Percentiles rank a stretch among this genome's conserved stretches.
These are phyloP conservation scores for Uropetala carovei DNA, from an alignment of 2,888 invertebrate genomes.

Conservation along the genomic window DNA sequence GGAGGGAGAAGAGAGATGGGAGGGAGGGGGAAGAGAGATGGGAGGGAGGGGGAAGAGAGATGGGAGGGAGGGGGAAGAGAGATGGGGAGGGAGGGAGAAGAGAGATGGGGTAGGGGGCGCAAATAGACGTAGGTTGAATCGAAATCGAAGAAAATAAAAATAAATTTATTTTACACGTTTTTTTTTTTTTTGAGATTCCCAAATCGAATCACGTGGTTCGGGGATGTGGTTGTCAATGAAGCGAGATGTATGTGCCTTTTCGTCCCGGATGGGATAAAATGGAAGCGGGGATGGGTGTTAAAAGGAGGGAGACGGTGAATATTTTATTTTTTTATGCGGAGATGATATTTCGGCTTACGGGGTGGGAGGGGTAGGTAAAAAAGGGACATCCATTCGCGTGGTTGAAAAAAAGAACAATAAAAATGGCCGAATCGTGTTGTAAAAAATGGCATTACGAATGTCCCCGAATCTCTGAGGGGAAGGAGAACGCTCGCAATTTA, in stretches of 20 bases:
- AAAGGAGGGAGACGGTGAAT: not conserved
- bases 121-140: not conserved
- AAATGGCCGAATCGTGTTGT: too few species aligned
- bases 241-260: conserved; percentile 35
- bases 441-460: too few species aligned
- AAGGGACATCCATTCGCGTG: not conserved
- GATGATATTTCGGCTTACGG: not conserved
- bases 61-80: not conserved
- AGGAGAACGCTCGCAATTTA: too few species aligned
- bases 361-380: too few species aligned
- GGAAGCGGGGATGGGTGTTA: not conserved
- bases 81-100: not conserved
- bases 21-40: not conserved
- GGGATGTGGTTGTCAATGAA: conserved; percentile 38
- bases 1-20: not conserved
- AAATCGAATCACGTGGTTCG: conserved; percentile 48
- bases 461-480: too few species aligned
- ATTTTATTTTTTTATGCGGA: not conserved
- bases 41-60: not conserved
- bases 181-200: not conserved
- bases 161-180: not conserved
- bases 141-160: not conserved
- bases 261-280: not conserved
- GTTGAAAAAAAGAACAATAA: not conserved
- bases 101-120: not conserved